phyloP scores from a whole-genome alignment of 2,797 vertebrate genomes.

The Fratercula arctica region DNA sequence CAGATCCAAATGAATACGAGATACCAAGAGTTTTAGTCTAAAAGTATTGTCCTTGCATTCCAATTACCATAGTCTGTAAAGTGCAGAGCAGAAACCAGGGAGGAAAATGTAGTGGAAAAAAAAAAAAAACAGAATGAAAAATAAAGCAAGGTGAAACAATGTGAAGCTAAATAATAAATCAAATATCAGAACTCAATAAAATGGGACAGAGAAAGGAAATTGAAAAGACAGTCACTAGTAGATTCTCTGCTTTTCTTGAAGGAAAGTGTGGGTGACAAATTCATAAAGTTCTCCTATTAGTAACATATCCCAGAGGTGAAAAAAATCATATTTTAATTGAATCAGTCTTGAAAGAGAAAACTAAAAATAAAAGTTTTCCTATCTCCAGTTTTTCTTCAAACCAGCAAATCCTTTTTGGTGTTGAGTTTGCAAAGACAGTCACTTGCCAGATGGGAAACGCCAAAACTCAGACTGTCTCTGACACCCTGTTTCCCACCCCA shows the following conservation, averaged over 20 bases:
- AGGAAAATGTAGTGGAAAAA: background rate
- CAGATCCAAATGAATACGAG: background rate
- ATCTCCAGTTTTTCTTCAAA: background rate
- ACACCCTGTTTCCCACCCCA: background rate
- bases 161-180: constrained; percentile 37
- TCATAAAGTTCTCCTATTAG: constrained; percentile 12
- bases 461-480: background rate
- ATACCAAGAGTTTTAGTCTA: background rate
- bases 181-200: constrained; percentile 50
- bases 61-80: background rate
- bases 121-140: background rate
- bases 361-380: background rate
- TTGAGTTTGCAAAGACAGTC: background rate
- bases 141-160: background rate
- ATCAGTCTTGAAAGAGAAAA: constrained; percentile 7
- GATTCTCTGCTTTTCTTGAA: constrained; percentile 9
- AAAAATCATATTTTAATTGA: constrained; percentile 20
- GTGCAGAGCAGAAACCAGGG: background rate
- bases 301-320: constrained; percentile 7
- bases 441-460: background rate
- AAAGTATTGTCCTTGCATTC: background rate
- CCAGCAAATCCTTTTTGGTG: background rate
- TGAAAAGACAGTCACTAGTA: constrained; percentile 18
- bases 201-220: constrained; percentile 36
- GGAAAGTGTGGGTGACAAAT: background rate